These are phyloP conservation scores for Salvelinus fontinalis DNA, from an alignment of 2,113 vertebrate genomes.

Conservation along the genomic window DNA sequence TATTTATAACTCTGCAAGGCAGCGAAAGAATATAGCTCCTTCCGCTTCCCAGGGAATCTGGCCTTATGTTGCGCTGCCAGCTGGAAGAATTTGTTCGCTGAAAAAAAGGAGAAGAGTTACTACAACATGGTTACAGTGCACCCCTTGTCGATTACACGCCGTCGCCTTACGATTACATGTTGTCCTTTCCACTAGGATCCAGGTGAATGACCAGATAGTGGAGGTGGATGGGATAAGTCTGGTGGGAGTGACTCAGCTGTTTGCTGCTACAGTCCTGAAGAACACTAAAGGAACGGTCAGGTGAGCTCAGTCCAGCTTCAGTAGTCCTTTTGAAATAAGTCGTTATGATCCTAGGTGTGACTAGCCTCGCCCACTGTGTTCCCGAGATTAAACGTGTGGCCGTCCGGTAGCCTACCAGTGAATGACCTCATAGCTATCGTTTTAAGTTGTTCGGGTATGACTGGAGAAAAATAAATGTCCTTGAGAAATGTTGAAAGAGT, in stretches of 20 bases:
- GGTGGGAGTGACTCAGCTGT: slow-evolving; percentile 90
- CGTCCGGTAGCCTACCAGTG: not conserved
- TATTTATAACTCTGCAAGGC: slow-evolving; percentile 43
- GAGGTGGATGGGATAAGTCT: slow-evolving; percentile 89
- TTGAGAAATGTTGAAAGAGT: not conserved
- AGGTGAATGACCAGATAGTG: slow-evolving; percentile 93
- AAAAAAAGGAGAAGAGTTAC: not conserved
- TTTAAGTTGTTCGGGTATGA: too few relatives aligned
- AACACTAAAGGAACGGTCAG: slow-evolving; percentile 91
- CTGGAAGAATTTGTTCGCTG: not conserved
- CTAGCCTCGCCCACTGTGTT: too few relatives aligned
- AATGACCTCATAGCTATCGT: too few relatives aligned
- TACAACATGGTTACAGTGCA: slow-evolving; percentile 3
- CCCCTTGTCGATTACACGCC: not conserved
- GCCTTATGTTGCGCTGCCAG: slow-evolving; percentile 14
- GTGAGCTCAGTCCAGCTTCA: slow-evolving; percentile 60
- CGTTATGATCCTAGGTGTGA: too few relatives aligned
- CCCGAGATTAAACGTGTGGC: not conserved
- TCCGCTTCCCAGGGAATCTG: slow-evolving; percentile 31
- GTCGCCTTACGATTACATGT: not conserved
- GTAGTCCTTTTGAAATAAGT: not conserved
- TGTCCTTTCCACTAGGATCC: slow-evolving; percentile 71
- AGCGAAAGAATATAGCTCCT: slow-evolving; percentile 33
- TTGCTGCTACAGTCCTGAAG: slow-evolving; percentile 91
- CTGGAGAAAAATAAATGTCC: not conserved